Evolutionary conservation across 1,140 invertebrate species (phyloP), one percentile per base, ranked within the genome.

Genomic region (Tribolium madens): DNA sequence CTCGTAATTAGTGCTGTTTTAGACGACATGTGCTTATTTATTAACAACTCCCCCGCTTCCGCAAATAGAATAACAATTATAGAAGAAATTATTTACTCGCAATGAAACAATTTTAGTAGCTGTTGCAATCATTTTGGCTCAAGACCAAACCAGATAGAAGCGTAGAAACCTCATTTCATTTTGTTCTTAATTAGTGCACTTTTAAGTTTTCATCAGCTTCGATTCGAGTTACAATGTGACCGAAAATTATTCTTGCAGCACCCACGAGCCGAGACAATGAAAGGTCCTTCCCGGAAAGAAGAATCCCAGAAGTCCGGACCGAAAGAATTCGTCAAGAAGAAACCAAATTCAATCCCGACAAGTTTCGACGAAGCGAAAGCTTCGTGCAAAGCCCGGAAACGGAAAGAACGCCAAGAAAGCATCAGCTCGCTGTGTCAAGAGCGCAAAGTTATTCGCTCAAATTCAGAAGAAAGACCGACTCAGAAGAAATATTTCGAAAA

Each of bases 391-490:
- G 86, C 88, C 26, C 88, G 93, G 75, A 95, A 95, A 84, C 89
- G 93, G 47, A 94, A 94, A 84, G 93, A 95, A 86, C 89, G 92
- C 46, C 90, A 93, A 68, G 93, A 94, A 84, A 89, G 88, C 81
- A 86, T 85, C 60, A 91, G 90, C 21, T 91, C 89, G 36, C 86
- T 87, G 77, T 89, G 87, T 12, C 90, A 92, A 81, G 93, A 95
- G 83, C 88, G 92, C 70, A 95, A 94, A 84, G 89, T 94, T 50
- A 91, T 93, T 80, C 90, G 93, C 92, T 86, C 90, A 68, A 93
- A 91, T 85, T 93, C 92, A 78, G 93, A 93, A 83, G 93, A 91
- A 83, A 84, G 87, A 42, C 88, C 89, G 73, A 71, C 47, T 7
- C 76, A 87, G 31, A 82, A 81, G 17, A 85, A 87, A 72, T 86